A percentile compares a stretch with the other conserved stretches of the same genome.
Evolutionary conservation across 2,797 vertebrate genomes (phyloP).

Genomic region (Leptatherina wallacei): DNA sequence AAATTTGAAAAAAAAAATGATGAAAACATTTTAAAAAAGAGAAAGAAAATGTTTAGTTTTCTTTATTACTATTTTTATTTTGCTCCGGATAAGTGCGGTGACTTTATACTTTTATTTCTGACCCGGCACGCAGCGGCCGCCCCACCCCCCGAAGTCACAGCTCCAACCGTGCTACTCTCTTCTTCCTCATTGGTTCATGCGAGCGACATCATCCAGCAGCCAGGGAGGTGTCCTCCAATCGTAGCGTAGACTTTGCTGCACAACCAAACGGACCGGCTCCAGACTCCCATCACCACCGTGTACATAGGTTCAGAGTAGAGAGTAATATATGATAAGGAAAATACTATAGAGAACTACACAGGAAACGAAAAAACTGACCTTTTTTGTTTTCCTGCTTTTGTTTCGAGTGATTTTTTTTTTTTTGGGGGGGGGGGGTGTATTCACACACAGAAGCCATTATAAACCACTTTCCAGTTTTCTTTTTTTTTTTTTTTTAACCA

Average conservation of each 20-base stretch:
- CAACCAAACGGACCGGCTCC: conserved; percentile 66
- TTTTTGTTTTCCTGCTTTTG: conserved; percentile 37
- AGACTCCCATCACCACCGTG: conserved; percentile 75
- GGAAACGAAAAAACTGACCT: conserved; percentile 27
- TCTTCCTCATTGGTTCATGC: conserved; percentile 54
- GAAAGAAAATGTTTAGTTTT: conserved; percentile 32
- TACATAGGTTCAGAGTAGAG: conserved; percentile 85
- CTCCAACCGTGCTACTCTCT: conserved; percentile 50
- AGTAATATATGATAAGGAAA: conserved; percentile 86
- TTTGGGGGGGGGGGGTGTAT: conserved; percentile 46
- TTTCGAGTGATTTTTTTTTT: conserved; percentile 62
- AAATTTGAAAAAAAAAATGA: conserved; percentile 24
- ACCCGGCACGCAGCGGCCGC: conserved; percentile 49
- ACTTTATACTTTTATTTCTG: conserved; percentile 64
- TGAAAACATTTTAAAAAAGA: neutral
- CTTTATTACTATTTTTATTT: conserved; percentile 38
- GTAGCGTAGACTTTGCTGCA: conserved; percentile 54
- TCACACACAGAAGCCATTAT: conserved; percentile 76
- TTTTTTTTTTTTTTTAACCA: conserved; percentile 55
- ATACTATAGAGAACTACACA: conserved; percentile 73
- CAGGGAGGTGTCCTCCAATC: conserved; percentile 23
- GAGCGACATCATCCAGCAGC: conserved; percentile 42
- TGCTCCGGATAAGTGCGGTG: conserved; percentile 72
- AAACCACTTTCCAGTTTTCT: conserved; percentile 63
- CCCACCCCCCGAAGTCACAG: conserved; percentile 41